Conservation (phyloP, 2,797 vertebrate genomes). For the Hephaestus fuliginosus region DNA sequence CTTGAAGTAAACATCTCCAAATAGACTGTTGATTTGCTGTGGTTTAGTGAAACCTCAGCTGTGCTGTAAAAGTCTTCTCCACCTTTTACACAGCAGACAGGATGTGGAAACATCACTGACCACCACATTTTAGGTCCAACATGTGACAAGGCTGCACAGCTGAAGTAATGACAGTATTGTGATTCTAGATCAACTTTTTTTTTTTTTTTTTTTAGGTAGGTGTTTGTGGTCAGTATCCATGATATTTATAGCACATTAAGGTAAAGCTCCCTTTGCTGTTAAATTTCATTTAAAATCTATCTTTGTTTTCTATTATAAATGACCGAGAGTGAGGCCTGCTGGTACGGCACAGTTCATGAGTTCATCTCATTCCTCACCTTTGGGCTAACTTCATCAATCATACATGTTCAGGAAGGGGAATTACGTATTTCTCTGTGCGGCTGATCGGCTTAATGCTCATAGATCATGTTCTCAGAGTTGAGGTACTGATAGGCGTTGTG, state of each 20-base stretch:
- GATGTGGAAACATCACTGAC: slow-evolving; percentile 17
- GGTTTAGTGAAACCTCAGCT: slow-evolving; percentile 6
- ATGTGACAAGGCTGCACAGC: neutral
- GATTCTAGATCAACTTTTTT: slow-evolving; percentile 20
- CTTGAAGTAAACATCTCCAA: neutral
- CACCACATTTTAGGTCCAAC: slow-evolving; percentile 17
- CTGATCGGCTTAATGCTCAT: neutral
- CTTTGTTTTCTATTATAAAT: slow-evolving; percentile 9
- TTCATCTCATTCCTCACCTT: neutral
- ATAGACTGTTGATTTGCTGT: slow-evolving; percentile 24
- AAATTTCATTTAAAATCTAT: neutral
- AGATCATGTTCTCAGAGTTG: neutral
- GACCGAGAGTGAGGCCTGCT: neutral
- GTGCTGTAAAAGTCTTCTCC: neutral
- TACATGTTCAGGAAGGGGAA: neutral
- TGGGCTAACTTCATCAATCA: neutral
- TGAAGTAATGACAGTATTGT: neutral
- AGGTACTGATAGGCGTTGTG: fast-evolving
- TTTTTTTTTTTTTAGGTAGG: slow-evolving; percentile 4
- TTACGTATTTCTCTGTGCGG: neutral
- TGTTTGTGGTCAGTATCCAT: slow-evolving; percentile 16
- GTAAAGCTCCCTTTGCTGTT: neutral
- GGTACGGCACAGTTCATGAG: neutral
- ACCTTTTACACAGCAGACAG: slow-evolving; percentile 9
- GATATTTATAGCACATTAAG: neutral